Evolutionary conservation across 2,113 vertebrate genomes (phyloP), one percentile per base, ranked within the genome.

Genomic region (Erpornis zantholeuca): DNA sequence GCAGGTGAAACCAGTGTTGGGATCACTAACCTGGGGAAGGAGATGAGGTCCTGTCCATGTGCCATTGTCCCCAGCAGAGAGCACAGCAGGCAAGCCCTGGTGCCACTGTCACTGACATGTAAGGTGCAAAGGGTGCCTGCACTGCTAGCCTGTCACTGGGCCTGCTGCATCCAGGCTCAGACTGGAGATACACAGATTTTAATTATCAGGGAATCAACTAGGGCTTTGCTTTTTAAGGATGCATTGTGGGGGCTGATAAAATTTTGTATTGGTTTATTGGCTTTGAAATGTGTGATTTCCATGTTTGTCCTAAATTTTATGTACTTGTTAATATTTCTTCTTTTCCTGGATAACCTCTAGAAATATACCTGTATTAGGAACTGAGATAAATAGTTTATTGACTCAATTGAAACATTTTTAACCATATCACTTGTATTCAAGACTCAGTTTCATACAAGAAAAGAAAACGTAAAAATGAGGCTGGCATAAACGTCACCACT

Each of bases 61-160:
- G 73, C 64, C 72, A 0, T 27, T 14, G 56, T 82, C 42, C 47
- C 60, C 50, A 63, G 61, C 60, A 35, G 35, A 24, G 69, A 56
- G 24, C 29, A 9, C 0, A 1, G 38, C 64, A 42, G 40, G 33
- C 19, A 25, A 63, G 29, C 20, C 24, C 31, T 0, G 0, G 7
- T 49, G 56, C n/a, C 56, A 12, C 17, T 66, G 52, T 16, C 60
- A 22, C 60, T 75, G 73, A 13, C 1, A 2, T 4, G 1, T 10
- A 5, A n/a, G 42, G 56, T n/a, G 28, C 52, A 40, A 31, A 70
- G 52, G 52, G 17, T 44, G 22, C n/a, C n/a, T 52, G 27, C 28
- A 21, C 11, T 3, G 2, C 50, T 47, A 24, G 4, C 31, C n/a
- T 21, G 21, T 63, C 57, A 28, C 17, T 29, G 64, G 9, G 23